Evolutionary conservation across 2,113 vertebrate species (phyloP).

Genomic region (Entelurus aequoreus): DNA sequence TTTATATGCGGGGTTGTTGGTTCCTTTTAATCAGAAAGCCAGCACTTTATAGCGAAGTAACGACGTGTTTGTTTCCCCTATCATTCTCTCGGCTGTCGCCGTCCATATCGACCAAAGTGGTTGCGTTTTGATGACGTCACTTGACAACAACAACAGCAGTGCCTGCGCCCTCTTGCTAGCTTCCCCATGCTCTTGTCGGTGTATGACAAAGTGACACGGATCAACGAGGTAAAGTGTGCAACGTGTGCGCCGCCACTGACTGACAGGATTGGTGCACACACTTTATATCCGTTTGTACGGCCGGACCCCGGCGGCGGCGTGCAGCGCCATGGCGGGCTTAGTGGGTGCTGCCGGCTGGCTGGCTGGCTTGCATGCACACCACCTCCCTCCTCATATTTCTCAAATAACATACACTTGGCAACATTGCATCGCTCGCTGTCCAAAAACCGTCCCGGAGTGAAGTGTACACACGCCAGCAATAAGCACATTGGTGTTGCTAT

Average conservation of each 20-base stretch:
- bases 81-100: neutral
- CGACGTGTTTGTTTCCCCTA: neutral
- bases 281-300: neutral
- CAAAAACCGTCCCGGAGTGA: neutral
- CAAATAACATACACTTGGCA: neutral
- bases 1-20: neutral
- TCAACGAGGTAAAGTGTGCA: neutral
- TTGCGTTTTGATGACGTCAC: conserved; percentile 5
- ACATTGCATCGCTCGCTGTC: neutral
- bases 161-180: neutral
- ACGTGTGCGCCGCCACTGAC: neutral
- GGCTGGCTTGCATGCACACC: no score
- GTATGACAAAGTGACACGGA: conserved; percentile 1
- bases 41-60: neutral
- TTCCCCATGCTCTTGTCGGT: neutral
- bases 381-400: no score
- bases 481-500: no score
- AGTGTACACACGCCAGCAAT: neutral
- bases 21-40: neutral
- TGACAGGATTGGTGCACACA: neutral
- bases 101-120: neutral
- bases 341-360: no score
- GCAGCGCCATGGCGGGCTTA: neutral
- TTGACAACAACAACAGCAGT: neutral
- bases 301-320: no score